Percentiles rank a stretch among this genome's conserved stretches.
Conservation (phyloP, 2,113 vertebrate species). For the Vireo altiloquus region DNA sequence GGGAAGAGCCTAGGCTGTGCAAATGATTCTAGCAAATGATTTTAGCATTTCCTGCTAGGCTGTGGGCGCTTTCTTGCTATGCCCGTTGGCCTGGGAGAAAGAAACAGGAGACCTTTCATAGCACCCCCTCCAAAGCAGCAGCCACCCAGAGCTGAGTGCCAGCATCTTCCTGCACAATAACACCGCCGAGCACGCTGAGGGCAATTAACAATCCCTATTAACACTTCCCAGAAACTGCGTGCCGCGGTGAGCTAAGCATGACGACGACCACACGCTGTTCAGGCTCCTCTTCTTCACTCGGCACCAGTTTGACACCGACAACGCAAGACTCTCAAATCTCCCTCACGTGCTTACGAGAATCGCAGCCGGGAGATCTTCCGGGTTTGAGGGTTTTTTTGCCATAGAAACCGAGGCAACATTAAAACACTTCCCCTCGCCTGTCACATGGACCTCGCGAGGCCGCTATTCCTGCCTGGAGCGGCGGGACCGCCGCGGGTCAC, state of each 20-base stretch:
- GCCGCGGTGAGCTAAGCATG: accelerated
- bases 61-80: not conserved
- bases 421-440: not conserved
- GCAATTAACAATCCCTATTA: not conserved
- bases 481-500: too few species aligned
- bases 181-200: not conserved
- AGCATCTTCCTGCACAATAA: not conserved
- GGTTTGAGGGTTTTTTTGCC: accelerated
- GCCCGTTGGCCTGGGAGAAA: not conserved
- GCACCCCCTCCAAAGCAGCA: not conserved
- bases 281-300: accelerated
- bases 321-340: accelerated
- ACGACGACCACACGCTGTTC: accelerated
- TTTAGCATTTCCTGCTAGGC: not conserved
- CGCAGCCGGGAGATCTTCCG: accelerated
- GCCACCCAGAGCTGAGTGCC: too few species aligned
- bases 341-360: not conserved
- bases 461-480: accelerated
- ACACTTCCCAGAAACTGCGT: accelerated
- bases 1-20: not conserved
- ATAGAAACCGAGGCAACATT: accelerated
- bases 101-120: not conserved
- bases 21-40: accelerated
- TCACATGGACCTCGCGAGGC: not conserved
- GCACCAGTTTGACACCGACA: accelerated